Evolutionary conservation across 2,888 invertebrate genomes (phyloP).

Genomic region (Steinernema scapterisci): DNA sequence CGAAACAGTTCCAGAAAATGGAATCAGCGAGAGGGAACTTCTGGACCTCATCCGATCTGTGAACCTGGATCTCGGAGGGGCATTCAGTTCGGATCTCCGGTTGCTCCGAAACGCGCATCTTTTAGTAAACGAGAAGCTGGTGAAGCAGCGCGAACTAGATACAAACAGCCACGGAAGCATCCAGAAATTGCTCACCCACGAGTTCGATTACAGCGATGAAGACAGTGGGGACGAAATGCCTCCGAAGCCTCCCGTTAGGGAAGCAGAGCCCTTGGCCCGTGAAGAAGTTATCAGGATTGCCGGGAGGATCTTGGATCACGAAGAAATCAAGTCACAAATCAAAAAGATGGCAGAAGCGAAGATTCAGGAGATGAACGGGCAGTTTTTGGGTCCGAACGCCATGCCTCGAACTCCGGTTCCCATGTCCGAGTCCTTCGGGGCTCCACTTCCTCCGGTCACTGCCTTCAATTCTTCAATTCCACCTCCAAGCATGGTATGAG

Average conservation of each 20-base stretch:
- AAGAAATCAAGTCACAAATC: neutral
- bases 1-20: slow-evolving; percentile 39
- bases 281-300: slow-evolving; percentile 9
- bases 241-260: neutral
- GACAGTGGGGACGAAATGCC: slow-evolving; percentile 54
- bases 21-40: slow-evolving; percentile 48
- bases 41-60: slow-evolving; percentile 37
- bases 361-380: neutral
- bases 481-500: neutral
- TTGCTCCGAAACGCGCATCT: slow-evolving; percentile 35
- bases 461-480: neutral
- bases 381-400: neutral
- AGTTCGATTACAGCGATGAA: slow-evolving; percentile 66
- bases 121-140: slow-evolving; percentile 13
- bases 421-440: neutral
- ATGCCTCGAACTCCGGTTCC: neutral
- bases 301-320: slow-evolving; percentile 17
- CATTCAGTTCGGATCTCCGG: slow-evolving; percentile 38
- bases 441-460: neutral
- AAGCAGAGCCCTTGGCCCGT: neutral
- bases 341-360: neutral
- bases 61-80: slow-evolving; percentile 38
- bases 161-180: slow-evolving; percentile 27
- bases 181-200: slow-evolving; percentile 58
- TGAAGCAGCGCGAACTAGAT: slow-evolving; percentile 14